Evolutionary conservation across 2,888 invertebrate species (phyloP), one percentile per base, ranked within the genome.

Genomic region (Oxycera nigricornis): DNA sequence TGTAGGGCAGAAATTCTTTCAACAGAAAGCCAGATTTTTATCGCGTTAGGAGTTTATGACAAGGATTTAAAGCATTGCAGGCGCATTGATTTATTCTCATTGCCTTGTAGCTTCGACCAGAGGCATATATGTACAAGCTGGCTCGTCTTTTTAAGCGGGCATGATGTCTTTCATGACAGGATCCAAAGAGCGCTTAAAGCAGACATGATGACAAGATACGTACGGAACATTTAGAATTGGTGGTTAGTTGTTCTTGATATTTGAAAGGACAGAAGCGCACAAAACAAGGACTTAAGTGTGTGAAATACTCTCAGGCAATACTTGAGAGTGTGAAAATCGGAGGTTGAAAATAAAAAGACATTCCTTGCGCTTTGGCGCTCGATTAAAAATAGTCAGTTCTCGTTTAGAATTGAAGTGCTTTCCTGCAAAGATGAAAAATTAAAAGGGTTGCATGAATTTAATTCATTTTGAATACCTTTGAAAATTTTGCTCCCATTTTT

Each of bases 321-420:
- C 59, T 59, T 30, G 28, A 59, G 17, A 30, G 59, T 59, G 59
- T 30, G 59, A 59, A 59, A 59, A 59, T 59, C 30, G 30, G 26
- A 59, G 59, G 24, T 55, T 55, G 0, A 24, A 55, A 22, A 22
- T 55, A 55, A 55, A 24, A 20, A 17, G 14, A 22, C 55, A 39
- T 39, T n/a, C n/a, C n/a, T n/a, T n/a, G n/a, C n/a, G n/a, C n/a
- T n/a, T n/a, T n/a, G n/a, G n/a, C 39, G 39, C 39, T 7, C 14
- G 9, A 9, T 39, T 39, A 14, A 39, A 7, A 39, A 14, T 39
- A 39, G 9, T 9, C 39, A 39, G 9, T 39, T 39, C 39, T 9
- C 14, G 14, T 39, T 39, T 14, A 0, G 9, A 14, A 39, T 7
- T 39, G 39, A 39, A 39, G 7, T 39, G 39, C 14, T 39, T 7